Evolutionary conservation across 2,797 vertebrate genomes (phyloP).

Genomic region (Urocyon cinereoargenteus): DNA sequence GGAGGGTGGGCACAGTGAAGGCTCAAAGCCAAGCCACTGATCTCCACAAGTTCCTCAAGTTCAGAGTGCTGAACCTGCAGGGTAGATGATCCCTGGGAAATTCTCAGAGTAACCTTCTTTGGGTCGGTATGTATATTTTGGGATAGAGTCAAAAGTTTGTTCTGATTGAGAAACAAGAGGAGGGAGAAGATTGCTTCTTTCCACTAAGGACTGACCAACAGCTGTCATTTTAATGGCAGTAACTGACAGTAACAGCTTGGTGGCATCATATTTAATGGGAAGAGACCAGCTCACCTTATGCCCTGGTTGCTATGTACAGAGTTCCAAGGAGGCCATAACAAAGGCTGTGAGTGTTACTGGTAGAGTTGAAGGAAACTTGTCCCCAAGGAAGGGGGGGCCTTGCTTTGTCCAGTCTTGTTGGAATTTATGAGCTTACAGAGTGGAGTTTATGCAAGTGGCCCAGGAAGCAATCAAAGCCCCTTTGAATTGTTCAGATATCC

Average conservation of each 20-base stretch:
- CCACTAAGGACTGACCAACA: conserved; percentile 57
- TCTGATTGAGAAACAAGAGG: conserved; percentile 58
- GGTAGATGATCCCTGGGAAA: background rate
- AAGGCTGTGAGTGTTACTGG: conserved; percentile 40
- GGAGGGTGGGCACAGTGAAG: background rate
- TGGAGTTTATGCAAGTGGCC: background rate
- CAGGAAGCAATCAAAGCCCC: background rate
- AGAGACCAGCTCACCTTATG: conserved; percentile 60
- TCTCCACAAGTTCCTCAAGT: background rate
- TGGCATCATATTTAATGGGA: conserved; percentile 77
- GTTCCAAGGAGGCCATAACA: conserved; percentile 71
- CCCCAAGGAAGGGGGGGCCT: background rate
- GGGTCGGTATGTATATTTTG: background rate
- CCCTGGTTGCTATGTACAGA: conserved; percentile 76
- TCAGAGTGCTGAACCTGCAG: background rate
- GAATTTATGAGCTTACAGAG: background rate
- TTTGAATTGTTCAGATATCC: background rate
- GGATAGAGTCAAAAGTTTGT: background rate
- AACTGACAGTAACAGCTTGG: conserved; percentile 72
- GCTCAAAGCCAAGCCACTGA: background rate
- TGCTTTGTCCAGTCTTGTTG: background rate
- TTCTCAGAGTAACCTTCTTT: conserved; percentile 22
- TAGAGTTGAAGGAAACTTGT: background rate
- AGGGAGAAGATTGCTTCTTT: conserved; percentile 61
- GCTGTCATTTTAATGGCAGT: conserved; percentile 67